A percentile compares a stretch with the other conserved stretches of the same genome.
These are phyloP conservation scores for Drosophila jambulina DNA, from an alignment of 1,140 invertebrate genomes.

Conservation along the genomic window DNA sequence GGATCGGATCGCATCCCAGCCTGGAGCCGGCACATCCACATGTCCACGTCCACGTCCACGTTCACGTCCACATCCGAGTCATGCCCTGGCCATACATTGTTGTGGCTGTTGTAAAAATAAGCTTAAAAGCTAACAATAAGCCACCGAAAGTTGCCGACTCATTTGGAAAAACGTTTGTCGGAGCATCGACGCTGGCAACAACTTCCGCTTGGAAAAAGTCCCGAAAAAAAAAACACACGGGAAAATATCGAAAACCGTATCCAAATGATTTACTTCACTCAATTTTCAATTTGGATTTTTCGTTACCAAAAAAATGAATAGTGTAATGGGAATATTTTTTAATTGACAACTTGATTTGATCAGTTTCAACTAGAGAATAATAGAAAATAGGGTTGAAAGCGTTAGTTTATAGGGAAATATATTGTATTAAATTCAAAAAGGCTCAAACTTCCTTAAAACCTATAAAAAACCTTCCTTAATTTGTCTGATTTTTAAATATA, in stretches of 20 bases:
- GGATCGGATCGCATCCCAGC: constrained; percentile 3
- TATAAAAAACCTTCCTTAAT: background rate
- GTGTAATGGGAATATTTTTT: background rate
- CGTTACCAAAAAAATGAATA: too few relatives aligned
- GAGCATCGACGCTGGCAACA: constrained; percentile 40
- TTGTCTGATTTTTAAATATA: background rate
- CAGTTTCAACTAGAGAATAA: background rate
- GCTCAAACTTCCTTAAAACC: background rate
- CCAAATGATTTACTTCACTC: constrained; percentile 20
- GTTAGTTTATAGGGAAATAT: background rate
- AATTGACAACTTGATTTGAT: background rate
- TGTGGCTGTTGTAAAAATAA: constrained; percentile 82
- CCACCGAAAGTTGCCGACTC: constrained; percentile 78
- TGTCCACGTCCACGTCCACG: constrained; percentile 25
- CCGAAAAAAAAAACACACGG: constrained; percentile 8
- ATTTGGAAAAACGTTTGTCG: constrained; percentile 72
- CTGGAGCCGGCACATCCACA: constrained; percentile 2
- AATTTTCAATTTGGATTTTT: constrained; percentile 8
- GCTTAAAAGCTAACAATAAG: constrained; percentile 84
- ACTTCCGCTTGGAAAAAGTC: constrained; percentile 78
- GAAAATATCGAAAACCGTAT: constrained; percentile 21
- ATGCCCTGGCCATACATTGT: constrained; percentile 64
- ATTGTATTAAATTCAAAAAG: background rate
- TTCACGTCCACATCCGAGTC: constrained; percentile 45
- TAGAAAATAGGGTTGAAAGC: rapidly evolving